Evolutionary conservation across 2,113 vertebrate species (phyloP).

Genomic region (Petaurus breviceps): DNA sequence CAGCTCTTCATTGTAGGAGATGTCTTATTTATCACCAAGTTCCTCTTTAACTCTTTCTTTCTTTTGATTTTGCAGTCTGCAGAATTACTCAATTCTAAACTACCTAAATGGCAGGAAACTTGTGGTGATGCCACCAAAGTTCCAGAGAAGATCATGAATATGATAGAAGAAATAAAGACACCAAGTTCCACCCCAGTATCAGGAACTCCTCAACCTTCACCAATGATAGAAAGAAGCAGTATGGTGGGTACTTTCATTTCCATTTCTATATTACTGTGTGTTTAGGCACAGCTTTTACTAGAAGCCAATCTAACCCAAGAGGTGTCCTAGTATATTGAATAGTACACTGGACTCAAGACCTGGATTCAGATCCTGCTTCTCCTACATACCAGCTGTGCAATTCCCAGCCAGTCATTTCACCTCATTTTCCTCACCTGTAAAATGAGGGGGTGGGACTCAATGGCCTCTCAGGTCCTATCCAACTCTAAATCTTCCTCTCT

Average conservation of each 20-base stretch:
- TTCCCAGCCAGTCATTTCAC: neutral
- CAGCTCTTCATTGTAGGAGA: neutral
- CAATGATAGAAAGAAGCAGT: constrained; percentile 83
- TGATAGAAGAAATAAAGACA: constrained; percentile 91
- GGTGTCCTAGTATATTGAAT: neutral
- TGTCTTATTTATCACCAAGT: neutral
- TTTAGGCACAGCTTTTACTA: neutral
- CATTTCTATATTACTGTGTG: fast-evolving
- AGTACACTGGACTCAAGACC: neutral
- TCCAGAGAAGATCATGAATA: constrained; percentile 90
- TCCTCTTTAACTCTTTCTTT: constrained; percentile 54
- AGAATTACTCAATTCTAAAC: constrained; percentile 89
- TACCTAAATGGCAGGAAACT: constrained; percentile 94
- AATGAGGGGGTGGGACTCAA: neutral
- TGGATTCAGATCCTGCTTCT: neutral
- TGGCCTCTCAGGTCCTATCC: neutral
- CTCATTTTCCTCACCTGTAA: neutral
- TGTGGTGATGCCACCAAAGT: constrained; percentile 93
- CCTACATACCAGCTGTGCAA: neutral
- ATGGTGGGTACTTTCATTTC: constrained; percentile 78
- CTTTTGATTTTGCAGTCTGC: constrained; percentile 86
- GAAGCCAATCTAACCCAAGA: neutral
- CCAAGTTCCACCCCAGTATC: constrained; percentile 82
- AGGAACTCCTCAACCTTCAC: constrained; percentile 88
- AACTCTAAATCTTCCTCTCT: neutral